Conservation (phyloP, 2,888 invertebrate species). For the Trypoxylon attenuatum region DNA sequence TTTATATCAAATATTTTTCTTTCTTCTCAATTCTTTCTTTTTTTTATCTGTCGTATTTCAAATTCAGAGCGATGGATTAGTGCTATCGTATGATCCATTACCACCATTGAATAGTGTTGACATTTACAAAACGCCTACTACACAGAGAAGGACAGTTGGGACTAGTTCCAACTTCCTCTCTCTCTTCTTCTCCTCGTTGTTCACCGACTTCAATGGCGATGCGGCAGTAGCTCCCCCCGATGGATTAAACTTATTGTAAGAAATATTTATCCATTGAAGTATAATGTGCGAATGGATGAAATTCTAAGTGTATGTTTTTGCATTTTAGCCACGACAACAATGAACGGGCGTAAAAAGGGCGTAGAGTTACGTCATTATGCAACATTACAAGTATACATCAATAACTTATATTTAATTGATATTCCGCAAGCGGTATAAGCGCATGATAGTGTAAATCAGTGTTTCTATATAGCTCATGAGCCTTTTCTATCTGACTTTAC, state of each 20-base stretch:
- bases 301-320: no score
- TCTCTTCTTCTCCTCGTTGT: conserved; percentile 80
- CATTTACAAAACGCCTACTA: conserved; percentile 79
- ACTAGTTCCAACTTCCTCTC: conserved; percentile 68
- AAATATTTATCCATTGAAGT: conserved; percentile 1
- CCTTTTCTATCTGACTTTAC: no score
- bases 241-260: conserved; percentile 55
- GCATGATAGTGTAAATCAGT: no score
- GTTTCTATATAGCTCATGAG: no score
- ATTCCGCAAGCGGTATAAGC: neutral
- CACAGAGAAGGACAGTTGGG: conserved; percentile 49
- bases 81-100: conserved; percentile 86
- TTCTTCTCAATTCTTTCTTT: conserved; percentile 1
- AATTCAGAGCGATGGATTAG: conserved; percentile 76
- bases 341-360: conserved; percentile 30
- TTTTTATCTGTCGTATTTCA: conserved; percentile 71
- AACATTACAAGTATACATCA: neutral
- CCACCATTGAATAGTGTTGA: conserved; percentile 86
- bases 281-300: no score
- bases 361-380: neutral
- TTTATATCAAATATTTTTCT: neutral
- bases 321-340: conserved; percentile 40
- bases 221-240: conserved; percentile 39
- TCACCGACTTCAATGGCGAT: conserved; percentile 78
- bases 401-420: conserved; percentile 5